Base-by-base conservation (phyloP, 2,113 vertebrate species). In the Oxyura jamaicensis region DNA sequence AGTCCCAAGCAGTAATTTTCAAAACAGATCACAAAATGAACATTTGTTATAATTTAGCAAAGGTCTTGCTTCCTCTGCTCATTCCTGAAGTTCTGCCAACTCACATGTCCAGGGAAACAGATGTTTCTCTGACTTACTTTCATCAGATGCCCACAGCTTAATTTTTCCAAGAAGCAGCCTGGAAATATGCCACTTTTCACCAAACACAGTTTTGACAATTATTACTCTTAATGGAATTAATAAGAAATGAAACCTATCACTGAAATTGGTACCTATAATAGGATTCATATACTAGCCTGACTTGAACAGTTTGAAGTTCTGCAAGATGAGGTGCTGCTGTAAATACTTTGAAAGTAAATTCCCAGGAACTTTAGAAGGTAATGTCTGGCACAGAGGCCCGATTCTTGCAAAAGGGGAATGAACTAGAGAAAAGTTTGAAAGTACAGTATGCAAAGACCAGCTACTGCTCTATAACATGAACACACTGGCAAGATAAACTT, bases 1-100 rank as follows among this genome's bases (percentile, higher is more conserved):
- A 69, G 66, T 94, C 36, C 41, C 59, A 91, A 92, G 72, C 28
- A 94, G 41, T 12, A 76, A 74, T 78, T 94, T 93, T 95, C 50
- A 90, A 85, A 95, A 90, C 28, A 87, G 77, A 83, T 88, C 94
- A 95, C 58, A 86, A 76, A 94, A 95, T 74, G 74, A 91, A 90
- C 82, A 96, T 95, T 97, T 95, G 91, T 90, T 97, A 91, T 88
- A 95, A 89, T 95, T 97, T 95, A 96, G 82, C 84, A 73, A 80
- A 94, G 84, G 67, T 90, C 81, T 69, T 89, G 78, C 36, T 95
- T 83, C 53, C 84, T 92, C 41, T 92, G 79, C n/a, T 91, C 74
- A 91, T 90, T 97, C 71, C 67, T 95, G 95, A 95, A 90, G 50
- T 85, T 79, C 62, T 95, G 91, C 94, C 95, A 96, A 63, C 44